Percentiles rank a stretch among this genome's conserved stretches.
Conservation (phyloP, 37 sponge, comb jelly and placozoan species). For the Aplysina aerophoba region DNA sequence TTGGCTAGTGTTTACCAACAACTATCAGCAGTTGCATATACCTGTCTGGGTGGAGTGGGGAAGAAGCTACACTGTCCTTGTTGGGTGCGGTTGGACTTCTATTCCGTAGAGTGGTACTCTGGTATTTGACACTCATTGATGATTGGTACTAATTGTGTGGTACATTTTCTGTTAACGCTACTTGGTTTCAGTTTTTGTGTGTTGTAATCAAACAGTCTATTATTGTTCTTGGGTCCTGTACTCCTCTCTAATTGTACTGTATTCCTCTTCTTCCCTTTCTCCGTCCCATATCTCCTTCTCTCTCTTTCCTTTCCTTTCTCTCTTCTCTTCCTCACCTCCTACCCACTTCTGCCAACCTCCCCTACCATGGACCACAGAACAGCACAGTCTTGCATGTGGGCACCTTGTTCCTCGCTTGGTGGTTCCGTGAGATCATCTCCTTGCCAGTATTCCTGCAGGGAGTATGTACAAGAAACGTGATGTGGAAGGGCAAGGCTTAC, state of each 20-base stretch:
- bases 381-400: constrained; percentile 42
- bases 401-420: constrained; percentile 67
- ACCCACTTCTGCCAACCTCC: background rate
- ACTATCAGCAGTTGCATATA: no score
- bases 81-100: no score
- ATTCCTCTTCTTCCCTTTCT: background rate
- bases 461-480: constrained; percentile 54
- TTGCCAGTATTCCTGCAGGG: constrained; percentile 59
- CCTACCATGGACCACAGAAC: constrained; percentile 35
- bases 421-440: constrained; percentile 65
- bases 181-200: background rate
- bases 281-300: constrained; percentile 15
- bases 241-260: no score
- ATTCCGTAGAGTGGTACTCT: no score
- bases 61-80: no score
- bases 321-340: background rate
- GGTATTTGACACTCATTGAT: no score
- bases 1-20: no score
- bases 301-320: background rate
- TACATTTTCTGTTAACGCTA: constrained; percentile 14
- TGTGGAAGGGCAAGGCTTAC: constrained; percentile 60
- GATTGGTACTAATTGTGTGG: background rate
- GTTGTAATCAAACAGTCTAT: background rate
- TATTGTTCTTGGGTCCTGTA: background rate
- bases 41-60: no score